Conservation (phyloP, 2,797 vertebrate genomes). For the Propithecus deckenii region DNA sequence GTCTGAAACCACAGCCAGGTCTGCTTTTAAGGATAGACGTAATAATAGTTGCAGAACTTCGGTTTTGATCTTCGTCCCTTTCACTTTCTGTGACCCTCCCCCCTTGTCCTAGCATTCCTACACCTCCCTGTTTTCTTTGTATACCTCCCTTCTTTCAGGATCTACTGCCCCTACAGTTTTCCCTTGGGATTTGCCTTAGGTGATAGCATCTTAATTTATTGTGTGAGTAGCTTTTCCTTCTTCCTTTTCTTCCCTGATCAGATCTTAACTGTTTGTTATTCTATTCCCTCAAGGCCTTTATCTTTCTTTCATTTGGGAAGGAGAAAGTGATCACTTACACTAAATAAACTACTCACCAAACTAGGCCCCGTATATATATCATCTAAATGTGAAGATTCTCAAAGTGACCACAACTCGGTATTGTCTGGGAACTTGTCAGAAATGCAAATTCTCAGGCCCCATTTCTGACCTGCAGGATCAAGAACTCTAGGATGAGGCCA, state of each 20-base stretch:
- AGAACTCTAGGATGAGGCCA: background rate
- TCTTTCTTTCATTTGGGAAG: background rate
- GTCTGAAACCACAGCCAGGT: background rate
- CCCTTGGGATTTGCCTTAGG: background rate
- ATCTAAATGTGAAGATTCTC: background rate
- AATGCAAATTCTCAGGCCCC: background rate
- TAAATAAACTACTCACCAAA: background rate
- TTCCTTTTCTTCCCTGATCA: background rate
- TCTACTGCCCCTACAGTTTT: background rate
- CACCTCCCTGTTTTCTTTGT: background rate
- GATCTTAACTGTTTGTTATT: background rate
- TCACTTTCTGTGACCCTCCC: background rate
- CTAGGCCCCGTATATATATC: too few relatives aligned
- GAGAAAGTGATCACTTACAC: background rate
- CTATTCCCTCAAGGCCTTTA: background rate
- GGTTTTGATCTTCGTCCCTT: background rate
- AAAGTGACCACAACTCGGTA: background rate
- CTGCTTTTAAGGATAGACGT: background rate
- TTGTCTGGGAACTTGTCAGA: background rate
- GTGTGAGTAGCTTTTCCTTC: background rate
- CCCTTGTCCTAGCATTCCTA: background rate
- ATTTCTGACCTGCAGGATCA: background rate
- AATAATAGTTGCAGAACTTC: background rate
- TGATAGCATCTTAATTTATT: background rate
- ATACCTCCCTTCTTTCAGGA: background rate